phyloP scores from a whole-genome alignment of 2,888 invertebrate genomes.

The Tachina grossa region DNA sequence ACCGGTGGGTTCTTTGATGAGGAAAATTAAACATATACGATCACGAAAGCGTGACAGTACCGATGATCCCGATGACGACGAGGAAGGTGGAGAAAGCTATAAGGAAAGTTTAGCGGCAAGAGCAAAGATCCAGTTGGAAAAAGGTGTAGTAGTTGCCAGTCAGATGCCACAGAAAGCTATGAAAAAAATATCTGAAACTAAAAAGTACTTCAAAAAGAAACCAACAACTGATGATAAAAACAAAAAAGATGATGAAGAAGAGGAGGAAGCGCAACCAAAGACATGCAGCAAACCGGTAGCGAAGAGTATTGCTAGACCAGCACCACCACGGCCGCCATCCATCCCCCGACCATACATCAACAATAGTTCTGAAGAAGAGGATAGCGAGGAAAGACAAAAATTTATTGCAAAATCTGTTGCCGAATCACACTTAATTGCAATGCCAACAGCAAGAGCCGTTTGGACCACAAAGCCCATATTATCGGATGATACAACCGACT shows the following conservation, averaged over 20 bases:
- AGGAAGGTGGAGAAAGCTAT: conserved; percentile 65
- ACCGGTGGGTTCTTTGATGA: conserved; percentile 73
- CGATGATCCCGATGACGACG: conserved; percentile 72
- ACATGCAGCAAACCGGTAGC: conserved; percentile 37
- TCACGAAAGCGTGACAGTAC: conserved; percentile 72
- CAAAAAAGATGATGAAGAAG: conserved; percentile 72
- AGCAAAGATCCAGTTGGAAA: conserved; percentile 66
- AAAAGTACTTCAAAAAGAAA: conserved; percentile 77
- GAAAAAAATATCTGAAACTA: conserved; percentile 77
- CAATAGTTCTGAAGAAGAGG: conserved; percentile 68
- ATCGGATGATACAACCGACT: conserved; percentile 75
- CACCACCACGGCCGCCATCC: conserved; percentile 10
- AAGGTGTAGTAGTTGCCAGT: conserved; percentile 58
- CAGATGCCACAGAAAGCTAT: conserved; percentile 75
- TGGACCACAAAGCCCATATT: conserved; percentile 79
- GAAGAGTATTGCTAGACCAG: conserved; percentile 25
- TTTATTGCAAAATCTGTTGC: conserved; percentile 50
- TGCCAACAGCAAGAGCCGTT: conserved; percentile 71
- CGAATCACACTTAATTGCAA: conserved; percentile 56
- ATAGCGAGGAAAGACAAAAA: conserved; percentile 48
- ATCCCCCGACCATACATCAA: conserved; percentile 51
- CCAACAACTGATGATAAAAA: conserved; percentile 70
- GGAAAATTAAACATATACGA: conserved; percentile 75
- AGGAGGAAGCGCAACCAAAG: conserved; percentile 70
- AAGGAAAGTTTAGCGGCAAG: conserved; percentile 56